These are phyloP conservation scores for Lasioglossum calceatum DNA, from an alignment of 2,888 invertebrate species.

Conservation along the genomic window DNA sequence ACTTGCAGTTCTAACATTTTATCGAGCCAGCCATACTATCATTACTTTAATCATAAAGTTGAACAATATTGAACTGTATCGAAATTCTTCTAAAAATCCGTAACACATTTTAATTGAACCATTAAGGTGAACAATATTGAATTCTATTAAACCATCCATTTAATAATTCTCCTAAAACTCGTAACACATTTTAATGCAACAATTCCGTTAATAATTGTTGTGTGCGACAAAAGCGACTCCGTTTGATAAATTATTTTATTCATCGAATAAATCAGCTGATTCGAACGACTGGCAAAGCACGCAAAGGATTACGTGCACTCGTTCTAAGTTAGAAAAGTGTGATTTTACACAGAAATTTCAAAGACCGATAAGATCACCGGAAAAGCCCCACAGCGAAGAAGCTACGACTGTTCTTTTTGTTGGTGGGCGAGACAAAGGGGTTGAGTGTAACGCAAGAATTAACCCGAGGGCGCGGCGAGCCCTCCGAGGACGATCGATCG, in stretches of 20 bases:
- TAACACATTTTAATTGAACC: too few relatives aligned
- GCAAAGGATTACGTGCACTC: not conserved
- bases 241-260: too few relatives aligned
- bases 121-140: too few relatives aligned
- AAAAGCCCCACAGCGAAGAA: not conserved
- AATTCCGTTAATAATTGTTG: too few relatives aligned
- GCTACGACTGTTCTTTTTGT: not conserved
- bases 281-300: not conserved
- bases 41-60: too few relatives aligned
- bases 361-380: not conserved
- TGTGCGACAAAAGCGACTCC: not conserved
- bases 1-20: too few relatives aligned
- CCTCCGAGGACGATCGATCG: slow-evolving; percentile 15
- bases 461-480: not conserved
- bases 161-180: not conserved
- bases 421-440: slow-evolving; percentile 1
- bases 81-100: too few relatives aligned
- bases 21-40: not conserved
- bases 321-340: not conserved
- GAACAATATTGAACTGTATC: too few relatives aligned
- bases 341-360: not conserved
- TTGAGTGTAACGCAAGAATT: slow-evolving; percentile 24
- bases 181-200: not conserved
- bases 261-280: not conserved
- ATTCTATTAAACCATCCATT: too few relatives aligned